Conservation (phyloP, 92 coral and sea anemone species). For the Galaxea fascicularis region DNA sequence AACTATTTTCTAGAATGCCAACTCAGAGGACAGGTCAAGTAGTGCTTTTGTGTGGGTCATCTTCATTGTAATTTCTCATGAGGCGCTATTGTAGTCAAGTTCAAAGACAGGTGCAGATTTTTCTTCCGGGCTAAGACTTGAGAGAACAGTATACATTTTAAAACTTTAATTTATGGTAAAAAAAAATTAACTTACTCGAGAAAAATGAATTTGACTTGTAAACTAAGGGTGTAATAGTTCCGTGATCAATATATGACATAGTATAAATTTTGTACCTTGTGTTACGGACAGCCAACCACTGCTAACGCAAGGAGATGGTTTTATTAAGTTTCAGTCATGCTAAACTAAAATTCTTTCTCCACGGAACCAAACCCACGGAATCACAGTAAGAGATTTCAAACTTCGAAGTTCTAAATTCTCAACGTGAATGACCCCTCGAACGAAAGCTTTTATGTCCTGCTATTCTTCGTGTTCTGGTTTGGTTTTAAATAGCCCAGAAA, state of each 20-base stretch:
- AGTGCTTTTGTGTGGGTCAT: constrained; percentile 14
- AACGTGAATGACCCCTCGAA: no score
- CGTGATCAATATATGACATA: neutral
- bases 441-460: no score
- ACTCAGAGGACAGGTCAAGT: neutral
- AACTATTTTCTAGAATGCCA: neutral
- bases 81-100: constrained; percentile 12
- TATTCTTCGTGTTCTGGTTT: no score
- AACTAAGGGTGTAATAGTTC: neutral
- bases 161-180: constrained; percentile 2
- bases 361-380: no score
- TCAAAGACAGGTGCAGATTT: neutral
- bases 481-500: no score
- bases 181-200: neutral
- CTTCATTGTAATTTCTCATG: constrained; percentile 7
- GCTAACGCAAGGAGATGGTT: no score
- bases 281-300: neutral
- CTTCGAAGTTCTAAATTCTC: no score
- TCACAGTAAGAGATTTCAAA: no score
- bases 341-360: no score
- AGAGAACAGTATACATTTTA: constrained; percentile 11
- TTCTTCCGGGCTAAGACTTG: neutral
- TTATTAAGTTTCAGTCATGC: no score
- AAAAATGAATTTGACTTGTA: neutral
- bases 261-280: neutral